Evolutionary conservation across 2,888 invertebrate genomes (phyloP), one percentile per base, ranked within the genome.

Genomic region (Auanema sp.): DNA sequence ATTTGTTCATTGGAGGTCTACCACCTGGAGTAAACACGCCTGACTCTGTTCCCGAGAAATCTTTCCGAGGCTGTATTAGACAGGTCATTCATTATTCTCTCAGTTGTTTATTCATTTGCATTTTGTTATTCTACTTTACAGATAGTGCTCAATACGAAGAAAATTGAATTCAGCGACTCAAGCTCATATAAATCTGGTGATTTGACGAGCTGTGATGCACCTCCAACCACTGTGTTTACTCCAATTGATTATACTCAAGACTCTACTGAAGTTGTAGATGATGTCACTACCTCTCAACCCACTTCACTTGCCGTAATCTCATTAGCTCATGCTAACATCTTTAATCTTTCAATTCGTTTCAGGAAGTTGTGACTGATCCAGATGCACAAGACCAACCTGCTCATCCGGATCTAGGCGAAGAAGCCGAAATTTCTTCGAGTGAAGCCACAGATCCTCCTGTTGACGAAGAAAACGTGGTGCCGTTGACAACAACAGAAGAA

Each of bases 1-100:
- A 68, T 11, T 61, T 79, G 12, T 79, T 74, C 60, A 67, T 79
- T 11, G 79, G 79, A 5, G 79, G 79, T 21, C 60, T 79, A 4
- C 72, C 79, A 10, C 79, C 79, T 0, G 79, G 77, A 11, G 64
- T 79, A 43, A 60, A 60, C 16, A 64, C 72, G 0, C 68, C 67
- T 1, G 54, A 65, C 3, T 64, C 71, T n/a, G 65, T 78, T 2
- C 69, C 71, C 1, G 60, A 63, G n/a, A 40, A 63, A n/a, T 66
- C 69, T 10, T 76, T 76, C 65, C 47, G 56, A 42, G 75, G 75
- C 52, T 75, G 75, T 52, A 65, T 75, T 52, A 41, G 23, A 33
- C n/a, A 41, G 52, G 52, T 52, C n/a, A 24, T n/a, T 18, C 47
- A 18, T 21, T 47, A 16, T 21, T 47, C 10, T 21, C 21, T 47